Percentiles rank a stretch among this genome's conserved stretches.
Evolutionary conservation across 1,140 invertebrate genomes (phyloP).

Genomic region (Papilio polyxenes): DNA sequence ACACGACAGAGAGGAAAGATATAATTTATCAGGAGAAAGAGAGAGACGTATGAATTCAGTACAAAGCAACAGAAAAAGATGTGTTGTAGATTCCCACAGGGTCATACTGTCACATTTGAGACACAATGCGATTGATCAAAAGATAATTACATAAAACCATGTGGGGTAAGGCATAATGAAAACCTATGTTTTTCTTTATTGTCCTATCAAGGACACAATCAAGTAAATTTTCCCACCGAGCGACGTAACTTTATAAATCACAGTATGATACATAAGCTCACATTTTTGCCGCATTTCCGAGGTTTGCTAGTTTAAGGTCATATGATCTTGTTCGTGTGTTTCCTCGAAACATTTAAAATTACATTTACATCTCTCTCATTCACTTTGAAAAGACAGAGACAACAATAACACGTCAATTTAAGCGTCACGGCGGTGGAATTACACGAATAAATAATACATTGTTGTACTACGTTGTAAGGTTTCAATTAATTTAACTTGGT

Average conservation of each 20-base stretch:
- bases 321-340: neutral
- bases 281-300: neutral
- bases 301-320: neutral
- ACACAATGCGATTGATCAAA: neutral
- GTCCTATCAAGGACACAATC: neutral
- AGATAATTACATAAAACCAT: neutral
- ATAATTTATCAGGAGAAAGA: neutral
- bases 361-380: neutral
- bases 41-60: constrained; percentile 2
- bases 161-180: neutral
- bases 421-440: neutral
- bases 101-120: neutral
- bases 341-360: neutral
- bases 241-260: neutral
- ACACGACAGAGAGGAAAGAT: neutral
- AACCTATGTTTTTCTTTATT: neutral
- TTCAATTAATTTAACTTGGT: constrained; percentile 12
- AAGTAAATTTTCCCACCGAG: constrained; percentile 2
- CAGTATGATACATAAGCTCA: neutral
- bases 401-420: neutral
- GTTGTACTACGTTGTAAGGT: constrained; percentile 5
- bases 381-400: neutral
- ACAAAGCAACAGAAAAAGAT: neutral
- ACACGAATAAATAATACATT: neutral
- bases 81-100: too few relatives aligned